phyloP scores from a whole-genome alignment of 2,797 vertebrate genomes.

The Sebastes baramenuke region DNA sequence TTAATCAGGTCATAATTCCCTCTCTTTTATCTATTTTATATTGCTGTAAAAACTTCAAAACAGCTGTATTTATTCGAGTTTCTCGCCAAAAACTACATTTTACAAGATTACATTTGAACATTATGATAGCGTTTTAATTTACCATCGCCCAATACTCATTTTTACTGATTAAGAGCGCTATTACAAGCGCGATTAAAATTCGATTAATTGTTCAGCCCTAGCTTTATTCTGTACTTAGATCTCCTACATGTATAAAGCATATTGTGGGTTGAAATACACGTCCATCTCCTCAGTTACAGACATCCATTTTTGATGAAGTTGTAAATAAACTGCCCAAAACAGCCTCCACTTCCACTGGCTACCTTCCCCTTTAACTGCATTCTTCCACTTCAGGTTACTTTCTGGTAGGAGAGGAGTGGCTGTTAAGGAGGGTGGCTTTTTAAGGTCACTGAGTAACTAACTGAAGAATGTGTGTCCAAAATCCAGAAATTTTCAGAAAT shows the following conservation, averaged over 20 bases:
- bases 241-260: background rate
- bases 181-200: too few species aligned
- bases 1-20: too few species aligned
- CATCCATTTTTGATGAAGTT: conserved; percentile 47
- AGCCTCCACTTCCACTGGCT: background rate
- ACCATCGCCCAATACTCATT: background rate
- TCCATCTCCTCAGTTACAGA: conserved; percentile 26
- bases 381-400: background rate
- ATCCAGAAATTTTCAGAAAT: background rate
- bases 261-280: background rate
- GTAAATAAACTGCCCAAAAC: conserved; percentile 18
- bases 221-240: background rate
- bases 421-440: background rate
- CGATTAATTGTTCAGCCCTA: background rate
- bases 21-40: too few species aligned
- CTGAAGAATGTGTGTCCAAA: background rate
- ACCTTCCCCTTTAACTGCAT: conserved; percentile 15
- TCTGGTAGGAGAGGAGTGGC: background rate
- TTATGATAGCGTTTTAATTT: background rate
- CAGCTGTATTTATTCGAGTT: too few species aligned
- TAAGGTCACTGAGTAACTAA: background rate
- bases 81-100: too few species aligned
- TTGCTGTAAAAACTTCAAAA: too few species aligned
- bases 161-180: background rate
- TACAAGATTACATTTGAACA: too few species aligned